Evolutionary conservation across 2,113 vertebrate species (phyloP).

Genomic region (Chelonoidis abingdonii): DNA sequence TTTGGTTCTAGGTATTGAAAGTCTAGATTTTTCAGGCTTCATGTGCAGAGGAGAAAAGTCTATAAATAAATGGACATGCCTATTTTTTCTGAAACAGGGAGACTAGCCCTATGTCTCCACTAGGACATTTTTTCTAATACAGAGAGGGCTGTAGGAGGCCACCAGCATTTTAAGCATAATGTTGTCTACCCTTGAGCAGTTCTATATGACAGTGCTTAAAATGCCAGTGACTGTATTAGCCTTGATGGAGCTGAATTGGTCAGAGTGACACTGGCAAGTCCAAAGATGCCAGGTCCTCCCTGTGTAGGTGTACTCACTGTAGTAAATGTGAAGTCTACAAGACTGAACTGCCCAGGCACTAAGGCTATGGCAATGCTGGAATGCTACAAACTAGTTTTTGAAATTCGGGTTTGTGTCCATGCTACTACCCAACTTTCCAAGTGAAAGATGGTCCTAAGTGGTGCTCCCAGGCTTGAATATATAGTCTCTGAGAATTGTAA

Average conservation of each 20-base stretch:
- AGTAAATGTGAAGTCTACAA: background rate
- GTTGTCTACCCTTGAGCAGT: background rate
- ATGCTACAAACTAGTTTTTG: background rate
- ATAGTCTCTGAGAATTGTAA: background rate
- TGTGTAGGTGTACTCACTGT: background rate
- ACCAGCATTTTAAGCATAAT: background rate
- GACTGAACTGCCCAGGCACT: background rate
- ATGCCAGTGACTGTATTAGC: background rate
- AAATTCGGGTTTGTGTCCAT: background rate
- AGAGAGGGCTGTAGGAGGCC: background rate
- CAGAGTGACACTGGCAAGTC: background rate
- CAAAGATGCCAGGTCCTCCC: background rate
- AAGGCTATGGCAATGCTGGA: background rate
- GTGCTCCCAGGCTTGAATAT: background rate
- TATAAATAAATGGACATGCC: background rate
- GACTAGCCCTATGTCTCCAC: background rate
- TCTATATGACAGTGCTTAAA: background rate
- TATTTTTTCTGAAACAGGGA: background rate
- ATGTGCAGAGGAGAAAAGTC: background rate
- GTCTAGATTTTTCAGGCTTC: background rate
- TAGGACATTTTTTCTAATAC: background rate
- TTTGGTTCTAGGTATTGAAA: background rate
- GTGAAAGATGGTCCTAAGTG: background rate
- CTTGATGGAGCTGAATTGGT: background rate
- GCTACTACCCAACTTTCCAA: accelerated